A percentile compares a stretch with the other conserved stretches of the same genome.
Evolutionary conservation across 2,113 vertebrate species (phyloP).

Genomic region (Rattus norvegicus): DNA sequence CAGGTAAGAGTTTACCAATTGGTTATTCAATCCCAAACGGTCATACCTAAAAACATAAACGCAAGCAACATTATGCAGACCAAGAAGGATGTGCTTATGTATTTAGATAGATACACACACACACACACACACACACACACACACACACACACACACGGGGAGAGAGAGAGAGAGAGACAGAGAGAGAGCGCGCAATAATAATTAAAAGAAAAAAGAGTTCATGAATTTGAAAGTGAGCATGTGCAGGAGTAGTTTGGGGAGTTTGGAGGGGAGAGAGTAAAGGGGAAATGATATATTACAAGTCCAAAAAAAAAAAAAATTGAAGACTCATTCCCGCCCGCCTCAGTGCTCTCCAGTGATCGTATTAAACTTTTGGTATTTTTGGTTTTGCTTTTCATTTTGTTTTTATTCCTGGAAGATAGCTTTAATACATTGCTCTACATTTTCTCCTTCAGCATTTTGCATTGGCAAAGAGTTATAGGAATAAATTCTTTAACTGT

Average conservation of each 20-base stretch:
- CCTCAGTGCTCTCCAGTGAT: background rate
- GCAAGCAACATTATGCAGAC: background rate
- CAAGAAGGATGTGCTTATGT: background rate
- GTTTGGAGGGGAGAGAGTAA: background rate
- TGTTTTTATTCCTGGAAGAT: conserved; percentile 7
- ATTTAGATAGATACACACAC: background rate
- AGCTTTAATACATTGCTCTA: background rate
- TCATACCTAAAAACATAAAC: background rate
- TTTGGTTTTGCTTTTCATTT: background rate
- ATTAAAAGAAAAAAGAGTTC: background rate
- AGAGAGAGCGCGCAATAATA: background rate
- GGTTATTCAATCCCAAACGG: background rate
- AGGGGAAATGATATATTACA: background rate
- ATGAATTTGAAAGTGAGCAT: background rate
- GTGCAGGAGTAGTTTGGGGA: background rate
- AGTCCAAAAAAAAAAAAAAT: background rate
- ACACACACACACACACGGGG: no score
- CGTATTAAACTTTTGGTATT: conserved; percentile 21
- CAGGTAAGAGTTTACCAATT: background rate
- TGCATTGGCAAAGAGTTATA: conserved; percentile 21
- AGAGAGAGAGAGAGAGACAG: no score
- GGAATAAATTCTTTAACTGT: conserved; percentile 58
- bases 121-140: no score
- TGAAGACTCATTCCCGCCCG: background rate
- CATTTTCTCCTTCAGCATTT: background rate